Evolutionary conservation across 1,140 invertebrate genomes (phyloP), one percentile per base, ranked within the genome.

Genomic region (Dryas iulia): DNA sequence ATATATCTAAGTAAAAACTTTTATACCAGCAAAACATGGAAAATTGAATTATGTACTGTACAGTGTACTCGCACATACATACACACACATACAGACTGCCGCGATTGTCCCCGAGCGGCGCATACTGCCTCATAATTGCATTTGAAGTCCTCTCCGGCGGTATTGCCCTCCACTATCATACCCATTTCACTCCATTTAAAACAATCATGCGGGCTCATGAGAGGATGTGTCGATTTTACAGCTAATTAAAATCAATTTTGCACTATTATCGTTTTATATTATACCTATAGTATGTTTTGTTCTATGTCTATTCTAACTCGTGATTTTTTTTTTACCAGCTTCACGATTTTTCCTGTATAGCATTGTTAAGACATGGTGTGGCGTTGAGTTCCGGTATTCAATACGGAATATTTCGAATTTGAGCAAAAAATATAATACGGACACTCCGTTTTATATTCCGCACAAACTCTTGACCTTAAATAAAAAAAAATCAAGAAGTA

Each of bases 111-210:
- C 78, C 62, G 69, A 78, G 77, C 77, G 66, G 61, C 68, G 72
- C 72, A 79, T 76, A 82, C 76, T 76, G 79, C 80, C 62, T 82
- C 72, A 83, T 88, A 87, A 89, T 89, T 87, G 80, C 78, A 84
- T 86, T 86, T 79, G 77, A 77, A 82, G 73, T 76, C 77, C 60
- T 69, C 66, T 63, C 35, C 33, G 59, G 7, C 57, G 35, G 58
- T 62, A 69, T 77, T 82, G 83, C 73, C 24, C n/a, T n/a, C n/a
- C 25, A 58, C 59, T 63, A 58, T 58, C 54, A 57, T 47, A 63
- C 60, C 28, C 28, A 69, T 47, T 57, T 35, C 59, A 56, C 12
- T 30, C 21, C n/a, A 64, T 56, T 21, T 64, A 64, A 30, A 57
- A 64, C 62, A 56, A 64, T 64, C 39, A 56, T 56, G 53, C 39